A percentile compares a stretch with the other conserved stretches of the same genome.
These are phyloP conservation scores for Mugil cephalus DNA, from an alignment of 2,113 vertebrate species.

Conservation along the genomic window DNA sequence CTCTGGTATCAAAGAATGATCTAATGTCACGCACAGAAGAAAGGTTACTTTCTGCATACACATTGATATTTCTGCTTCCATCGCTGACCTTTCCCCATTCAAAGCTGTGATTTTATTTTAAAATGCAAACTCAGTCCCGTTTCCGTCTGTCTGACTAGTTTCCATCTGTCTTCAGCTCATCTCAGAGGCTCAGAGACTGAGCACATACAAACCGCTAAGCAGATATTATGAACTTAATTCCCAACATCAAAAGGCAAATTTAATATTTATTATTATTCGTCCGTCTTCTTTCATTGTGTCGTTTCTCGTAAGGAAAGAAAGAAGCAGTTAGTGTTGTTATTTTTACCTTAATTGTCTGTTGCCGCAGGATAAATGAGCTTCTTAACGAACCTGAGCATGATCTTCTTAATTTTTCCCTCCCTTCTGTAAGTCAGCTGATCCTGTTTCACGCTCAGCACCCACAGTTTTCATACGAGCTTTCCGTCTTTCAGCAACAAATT, in stretches of 20 bases:
- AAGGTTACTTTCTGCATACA: conserved; percentile 84
- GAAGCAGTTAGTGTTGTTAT: conserved; percentile 21
- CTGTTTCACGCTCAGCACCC: conserved; percentile 62
- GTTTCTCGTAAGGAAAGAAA: conserved; percentile 10
- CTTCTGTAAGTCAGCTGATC: conserved; percentile 52
- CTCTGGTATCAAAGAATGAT: conserved; percentile 79
- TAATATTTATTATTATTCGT: no score
- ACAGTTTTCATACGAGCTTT: conserved; percentile 15
- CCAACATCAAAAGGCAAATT: no score
- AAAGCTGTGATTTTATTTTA: conserved; percentile 55
- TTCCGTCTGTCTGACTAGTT: not conserved
- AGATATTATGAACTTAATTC: no score
- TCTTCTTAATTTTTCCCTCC: conserved; percentile 11
- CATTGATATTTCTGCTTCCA: conserved; percentile 80
- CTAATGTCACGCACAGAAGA: conserved; percentile 82
- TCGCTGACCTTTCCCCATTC: conserved; percentile 80
- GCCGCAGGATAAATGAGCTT: conserved; percentile 54
- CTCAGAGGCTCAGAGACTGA: not conserved
- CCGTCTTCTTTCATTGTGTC: not conserved
- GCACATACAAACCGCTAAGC: no score
- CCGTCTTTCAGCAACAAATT: conserved; percentile 51
- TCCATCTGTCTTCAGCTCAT: not conserved
- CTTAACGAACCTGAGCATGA: conserved; percentile 47
- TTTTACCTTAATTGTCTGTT: conserved; percentile 59
- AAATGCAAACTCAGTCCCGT: conserved; percentile 51